phyloP scores from a whole-genome alignment of 2,797 vertebrate genomes.

The Gobio occitaniae region DNA sequence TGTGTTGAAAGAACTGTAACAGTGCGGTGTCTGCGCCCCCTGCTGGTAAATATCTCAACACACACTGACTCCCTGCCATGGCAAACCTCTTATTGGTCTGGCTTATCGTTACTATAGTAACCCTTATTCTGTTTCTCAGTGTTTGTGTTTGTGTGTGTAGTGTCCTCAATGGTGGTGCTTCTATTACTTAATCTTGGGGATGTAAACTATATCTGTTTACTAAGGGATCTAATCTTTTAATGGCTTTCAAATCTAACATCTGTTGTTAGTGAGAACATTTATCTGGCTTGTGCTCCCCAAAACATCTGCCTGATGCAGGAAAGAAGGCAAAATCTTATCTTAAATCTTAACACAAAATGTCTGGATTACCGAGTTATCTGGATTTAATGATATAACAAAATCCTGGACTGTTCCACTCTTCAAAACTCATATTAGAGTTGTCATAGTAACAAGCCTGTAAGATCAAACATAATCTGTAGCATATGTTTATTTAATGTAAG shows the following conservation, averaged over 20 bases:
- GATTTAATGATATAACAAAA: neutral
- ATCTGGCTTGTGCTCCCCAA: neutral
- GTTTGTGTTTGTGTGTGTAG: constrained; percentile 52
- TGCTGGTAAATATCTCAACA: neutral
- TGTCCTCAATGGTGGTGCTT: neutral
- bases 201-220: neutral
- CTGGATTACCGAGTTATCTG: neutral
- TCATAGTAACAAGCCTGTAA: neutral
- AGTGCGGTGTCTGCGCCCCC: constrained; percentile 20
- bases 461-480: neutral
- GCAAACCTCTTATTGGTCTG: constrained; percentile 64
- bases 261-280: neutral
- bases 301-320: neutral
- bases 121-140: constrained; percentile 70
- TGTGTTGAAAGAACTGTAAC: neutral
- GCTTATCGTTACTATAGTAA: constrained; percentile 74
- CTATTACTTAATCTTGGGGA: neutral
- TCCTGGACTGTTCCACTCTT: neutral
- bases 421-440: neutral
- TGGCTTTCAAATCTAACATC: neutral
- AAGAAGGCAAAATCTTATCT: neutral
- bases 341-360: neutral
- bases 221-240: neutral
- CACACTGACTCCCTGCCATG: neutral
- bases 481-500: neutral